Conservation (phyloP, 2,888 invertebrate species). For the Chydorus sphaericus region DNA sequence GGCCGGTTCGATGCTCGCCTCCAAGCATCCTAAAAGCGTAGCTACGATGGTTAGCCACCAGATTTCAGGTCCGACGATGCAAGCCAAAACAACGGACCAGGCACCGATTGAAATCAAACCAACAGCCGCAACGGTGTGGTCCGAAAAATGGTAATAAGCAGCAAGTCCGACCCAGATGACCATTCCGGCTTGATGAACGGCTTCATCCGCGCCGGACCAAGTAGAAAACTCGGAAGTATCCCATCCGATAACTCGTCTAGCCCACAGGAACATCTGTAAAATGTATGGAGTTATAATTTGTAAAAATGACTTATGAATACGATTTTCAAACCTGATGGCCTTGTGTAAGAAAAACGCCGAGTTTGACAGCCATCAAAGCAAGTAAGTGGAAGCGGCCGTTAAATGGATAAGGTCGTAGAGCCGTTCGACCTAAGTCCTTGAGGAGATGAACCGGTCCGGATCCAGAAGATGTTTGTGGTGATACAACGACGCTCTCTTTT, state of each 20-base stretch:
- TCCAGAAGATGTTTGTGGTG: neutral
- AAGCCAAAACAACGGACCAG: neutral
- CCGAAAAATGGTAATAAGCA: neutral
- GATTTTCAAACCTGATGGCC: neutral
- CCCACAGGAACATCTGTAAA: neutral
- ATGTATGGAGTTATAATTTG: too few species aligned
- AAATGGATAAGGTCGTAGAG: neutral
- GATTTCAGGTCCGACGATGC: neutral
- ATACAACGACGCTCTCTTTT: neutral
- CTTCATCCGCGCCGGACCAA: neutral
- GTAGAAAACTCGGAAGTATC: neutral
- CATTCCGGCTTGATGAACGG: neutral
- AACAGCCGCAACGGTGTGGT: neutral
- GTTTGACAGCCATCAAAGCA: neutral
- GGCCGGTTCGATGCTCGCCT: neutral
- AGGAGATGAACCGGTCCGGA: neutral
- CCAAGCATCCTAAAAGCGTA: neutral
- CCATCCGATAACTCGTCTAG: neutral
- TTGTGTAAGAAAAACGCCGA: neutral
- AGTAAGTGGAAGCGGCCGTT: neutral
- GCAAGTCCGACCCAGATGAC: neutral
- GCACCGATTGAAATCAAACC: neutral
- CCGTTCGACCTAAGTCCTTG: neutral
- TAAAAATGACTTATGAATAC: neutral
- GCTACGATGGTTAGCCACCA: neutral